Percentiles rank a stretch among this genome's conserved stretches.
Conservation (phyloP, 2,113 vertebrate genomes). For the Apteryx owenii region DNA sequence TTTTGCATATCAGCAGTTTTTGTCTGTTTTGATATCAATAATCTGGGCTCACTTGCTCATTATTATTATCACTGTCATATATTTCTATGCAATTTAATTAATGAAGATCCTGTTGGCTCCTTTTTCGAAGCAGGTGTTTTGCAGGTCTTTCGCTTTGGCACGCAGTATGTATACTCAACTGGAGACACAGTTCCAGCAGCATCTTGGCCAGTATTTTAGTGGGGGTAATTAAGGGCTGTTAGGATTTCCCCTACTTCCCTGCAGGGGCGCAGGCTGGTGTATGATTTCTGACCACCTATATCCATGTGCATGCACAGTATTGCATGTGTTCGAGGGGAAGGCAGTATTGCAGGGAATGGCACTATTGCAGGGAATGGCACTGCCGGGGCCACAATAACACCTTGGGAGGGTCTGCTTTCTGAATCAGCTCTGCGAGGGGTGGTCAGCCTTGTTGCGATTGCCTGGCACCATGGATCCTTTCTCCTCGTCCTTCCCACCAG, state of each 20-base stretch:
- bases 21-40: slow-evolving; percentile 25
- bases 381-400: background rate
- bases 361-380: background rate
- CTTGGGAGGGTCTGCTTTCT: background rate
- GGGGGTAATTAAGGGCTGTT: background rate
- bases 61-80: background rate
- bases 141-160: background rate
- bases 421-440: background rate
- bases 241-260: background rate
- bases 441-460: background rate
- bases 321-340: background rate
- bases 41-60: background rate
- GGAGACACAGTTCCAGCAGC: background rate
- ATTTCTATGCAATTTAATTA: slow-evolving; percentile 36
- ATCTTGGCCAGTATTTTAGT: background rate
- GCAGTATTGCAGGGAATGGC: background rate
- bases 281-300: background rate
- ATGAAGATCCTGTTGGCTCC: background rate
- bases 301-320: no score
- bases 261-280: background rate
- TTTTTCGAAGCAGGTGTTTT: background rate
- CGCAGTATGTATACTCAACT: background rate
- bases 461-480: background rate
- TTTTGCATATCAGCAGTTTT: background rate
- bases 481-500: background rate